Evolutionary conservation across 2,797 vertebrate genomes (phyloP).

Genomic region (Cuculus canorus): DNA sequence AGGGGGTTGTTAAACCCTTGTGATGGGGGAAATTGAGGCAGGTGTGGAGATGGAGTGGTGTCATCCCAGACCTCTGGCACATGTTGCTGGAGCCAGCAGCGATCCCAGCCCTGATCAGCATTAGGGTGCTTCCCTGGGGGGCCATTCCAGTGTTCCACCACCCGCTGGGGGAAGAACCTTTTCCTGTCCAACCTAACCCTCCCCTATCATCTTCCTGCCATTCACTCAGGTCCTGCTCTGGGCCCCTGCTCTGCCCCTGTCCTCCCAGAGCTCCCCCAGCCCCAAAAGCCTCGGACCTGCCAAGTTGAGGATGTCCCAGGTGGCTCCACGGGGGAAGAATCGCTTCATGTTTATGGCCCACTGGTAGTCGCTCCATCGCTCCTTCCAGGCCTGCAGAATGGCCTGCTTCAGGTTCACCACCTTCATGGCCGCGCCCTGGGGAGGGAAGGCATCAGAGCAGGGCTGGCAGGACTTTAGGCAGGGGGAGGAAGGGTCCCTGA

Average conservation of each 20-base stretch:
- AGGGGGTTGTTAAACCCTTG: rapidly evolving
- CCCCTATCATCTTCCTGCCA: too few species aligned
- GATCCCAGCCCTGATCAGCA: not conserved
- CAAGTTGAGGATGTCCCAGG: constrained; percentile 96
- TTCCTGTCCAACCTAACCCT: too few species aligned
- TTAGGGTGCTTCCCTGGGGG: too few species aligned
- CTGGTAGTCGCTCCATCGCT: constrained; percentile 96
- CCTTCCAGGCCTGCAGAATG: constrained; percentile 98
- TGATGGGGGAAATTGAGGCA: not conserved
- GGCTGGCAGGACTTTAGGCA: not conserved
- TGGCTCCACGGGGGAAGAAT: constrained; percentile 94
- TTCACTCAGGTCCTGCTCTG: too few species aligned
- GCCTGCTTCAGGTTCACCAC: constrained; percentile 97
- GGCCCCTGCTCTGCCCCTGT: not conserved
- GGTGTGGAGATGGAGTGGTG: rapidly evolving
- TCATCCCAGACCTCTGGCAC: rapidly evolving
- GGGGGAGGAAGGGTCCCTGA: not conserved
- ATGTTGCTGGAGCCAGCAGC: rapidly evolving
- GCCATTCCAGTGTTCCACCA: too few species aligned
- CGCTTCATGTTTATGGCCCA: constrained; percentile 99
- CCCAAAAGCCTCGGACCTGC: constrained; percentile 80
- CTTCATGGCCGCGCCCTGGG: constrained; percentile 83
- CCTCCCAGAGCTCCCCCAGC: not conserved
- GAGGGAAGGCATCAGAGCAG: not conserved
- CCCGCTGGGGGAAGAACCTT: too few species aligned